Percentiles rank a stretch among this genome's conserved stretches.
These are phyloP conservation scores for Lycocorax pyrrhopterus DNA, from an alignment of 2,113 vertebrate genomes.

Conservation along the genomic window DNA sequence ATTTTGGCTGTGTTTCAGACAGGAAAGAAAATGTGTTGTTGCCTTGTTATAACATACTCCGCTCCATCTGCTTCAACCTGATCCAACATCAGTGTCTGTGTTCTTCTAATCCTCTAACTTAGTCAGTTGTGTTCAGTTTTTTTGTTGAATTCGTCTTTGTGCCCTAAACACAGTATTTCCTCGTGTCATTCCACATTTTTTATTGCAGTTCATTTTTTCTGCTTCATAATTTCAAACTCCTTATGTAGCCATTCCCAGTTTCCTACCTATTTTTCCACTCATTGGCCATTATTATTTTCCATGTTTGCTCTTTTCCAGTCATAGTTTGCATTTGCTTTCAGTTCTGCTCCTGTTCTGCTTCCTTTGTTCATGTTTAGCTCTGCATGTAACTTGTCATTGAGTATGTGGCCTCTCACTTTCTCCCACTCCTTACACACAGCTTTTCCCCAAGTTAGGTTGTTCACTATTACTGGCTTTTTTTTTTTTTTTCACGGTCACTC, in stretches of 20 bases:
- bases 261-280: neutral
- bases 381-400: neutral
- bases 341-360: neutral
- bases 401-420: neutral
- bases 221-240: neutral
- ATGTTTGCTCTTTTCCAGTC: neutral
- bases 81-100: neutral
- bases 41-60: neutral
- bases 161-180: neutral
- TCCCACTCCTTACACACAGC: neutral
- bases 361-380: neutral
- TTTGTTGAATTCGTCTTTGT: neutral
- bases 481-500: fast-evolving
- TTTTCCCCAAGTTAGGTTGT: neutral
- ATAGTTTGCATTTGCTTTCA: neutral
- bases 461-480: neutral
- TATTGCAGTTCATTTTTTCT: neutral
- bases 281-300: neutral
- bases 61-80: neutral
- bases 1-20: neutral
- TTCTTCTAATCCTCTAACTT: neutral
- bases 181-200: neutral
- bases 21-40: neutral
- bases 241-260: neutral
- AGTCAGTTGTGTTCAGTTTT: neutral